phyloP scores from a whole-genome alignment of 2,888 invertebrate genomes.

The Cryptocephalus moraei region DNA sequence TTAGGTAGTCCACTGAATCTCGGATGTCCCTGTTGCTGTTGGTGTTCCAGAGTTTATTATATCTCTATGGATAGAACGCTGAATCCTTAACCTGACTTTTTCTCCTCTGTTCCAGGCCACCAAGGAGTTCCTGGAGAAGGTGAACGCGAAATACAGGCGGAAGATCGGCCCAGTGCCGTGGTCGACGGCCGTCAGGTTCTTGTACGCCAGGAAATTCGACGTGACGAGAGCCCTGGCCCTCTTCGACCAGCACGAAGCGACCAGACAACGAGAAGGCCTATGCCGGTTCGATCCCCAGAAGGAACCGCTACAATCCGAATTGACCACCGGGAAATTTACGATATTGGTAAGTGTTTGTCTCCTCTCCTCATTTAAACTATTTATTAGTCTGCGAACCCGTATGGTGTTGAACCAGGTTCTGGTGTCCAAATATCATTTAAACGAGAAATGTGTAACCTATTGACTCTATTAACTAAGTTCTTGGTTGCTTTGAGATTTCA shows the following conservation, averaged over 20 bases:
- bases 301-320: constrained; percentile 76
- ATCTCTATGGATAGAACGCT: too few species aligned
- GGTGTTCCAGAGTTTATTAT: too few species aligned
- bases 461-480: too few species aligned
- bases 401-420: too few species aligned
- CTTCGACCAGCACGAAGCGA: constrained; percentile 89
- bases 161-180: constrained; percentile 56
- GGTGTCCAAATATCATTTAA: too few species aligned
- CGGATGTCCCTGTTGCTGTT: too few species aligned
- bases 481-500: too few species aligned
- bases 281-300: constrained; percentile 70
- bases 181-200: constrained; percentile 85
- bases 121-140: constrained; percentile 68
- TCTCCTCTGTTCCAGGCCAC: constrained; percentile 64
- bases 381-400: too few species aligned
- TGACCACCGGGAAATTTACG: constrained; percentile 91
- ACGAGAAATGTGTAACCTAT: too few species aligned
- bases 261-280: constrained; percentile 77
- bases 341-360: constrained; percentile 78
- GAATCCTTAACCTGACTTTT: constrained; percentile 5
- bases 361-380: too few species aligned
- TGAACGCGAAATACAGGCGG: constrained; percentile 52
- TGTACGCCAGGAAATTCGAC: constrained; percentile 91
- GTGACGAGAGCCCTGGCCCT: constrained; percentile 78
- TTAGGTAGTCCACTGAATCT: too few species aligned